These are phyloP conservation scores for Drosophila arizonae DNA, from an alignment of 1,140 invertebrate species.

Conservation along the genomic window DNA sequence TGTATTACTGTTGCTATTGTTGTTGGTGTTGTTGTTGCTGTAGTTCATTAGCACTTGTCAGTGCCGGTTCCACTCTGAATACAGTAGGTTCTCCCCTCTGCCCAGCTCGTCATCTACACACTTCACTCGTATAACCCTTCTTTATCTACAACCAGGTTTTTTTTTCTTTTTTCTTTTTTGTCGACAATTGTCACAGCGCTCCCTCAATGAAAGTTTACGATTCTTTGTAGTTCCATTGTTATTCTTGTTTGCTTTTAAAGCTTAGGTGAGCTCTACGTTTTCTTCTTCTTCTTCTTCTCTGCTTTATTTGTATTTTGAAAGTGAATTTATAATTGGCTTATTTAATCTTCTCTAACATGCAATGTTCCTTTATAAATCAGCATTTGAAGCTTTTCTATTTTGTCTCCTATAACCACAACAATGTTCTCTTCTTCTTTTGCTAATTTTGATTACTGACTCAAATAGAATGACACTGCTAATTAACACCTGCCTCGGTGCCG, in stretches of 20 bases:
- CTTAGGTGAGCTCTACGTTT: conserved; percentile 1
- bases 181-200: conserved; percentile 60
- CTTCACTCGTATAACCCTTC: not conserved
- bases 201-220: conserved; percentile 73
- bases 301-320: conserved; percentile 53
- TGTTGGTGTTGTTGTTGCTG: conserved; percentile 49
- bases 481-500: conserved; percentile 30
- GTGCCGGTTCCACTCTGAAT: conserved; percentile 60
- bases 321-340: conserved; percentile 75
- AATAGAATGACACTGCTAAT: conserved; percentile 32
- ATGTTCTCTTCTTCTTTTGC: not conserved
- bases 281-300: conserved; percentile 8
- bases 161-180: not conserved
- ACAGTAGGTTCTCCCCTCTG: conserved; percentile 8
- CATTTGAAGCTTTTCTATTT: conserved; percentile 60
- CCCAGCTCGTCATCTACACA: too few species aligned
- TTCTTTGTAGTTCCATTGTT: conserved; percentile 14
- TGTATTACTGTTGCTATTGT: conserved; percentile 27
- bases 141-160: not conserved
- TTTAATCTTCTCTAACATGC: conserved; percentile 41
- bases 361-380: conserved; percentile 66
- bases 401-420: not conserved
- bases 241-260: conserved; percentile 23
- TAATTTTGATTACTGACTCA: not conserved
- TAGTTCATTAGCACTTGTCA: conserved; percentile 78